Evolutionary conservation across 2,888 invertebrate genomes (phyloP).

Genomic region (Lasioglossum malachurum): DNA sequence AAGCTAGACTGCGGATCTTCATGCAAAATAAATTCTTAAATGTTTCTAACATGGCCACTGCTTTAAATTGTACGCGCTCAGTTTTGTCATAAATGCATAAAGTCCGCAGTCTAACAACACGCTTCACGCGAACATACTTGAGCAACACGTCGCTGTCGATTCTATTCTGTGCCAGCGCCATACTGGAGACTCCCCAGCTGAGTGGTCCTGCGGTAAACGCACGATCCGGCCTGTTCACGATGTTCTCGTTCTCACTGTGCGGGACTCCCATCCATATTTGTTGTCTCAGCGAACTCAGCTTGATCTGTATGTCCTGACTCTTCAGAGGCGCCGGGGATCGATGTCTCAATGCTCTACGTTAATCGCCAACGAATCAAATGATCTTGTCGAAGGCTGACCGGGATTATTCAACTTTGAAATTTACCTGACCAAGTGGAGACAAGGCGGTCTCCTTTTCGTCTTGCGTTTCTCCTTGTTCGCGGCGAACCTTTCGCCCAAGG

Average conservation of each 20-base stretch:
- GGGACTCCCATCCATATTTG: slow-evolving; percentile 91
- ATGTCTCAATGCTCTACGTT: slow-evolving; percentile 73
- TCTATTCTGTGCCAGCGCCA: slow-evolving; percentile 86
- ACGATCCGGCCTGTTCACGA: slow-evolving; percentile 48
- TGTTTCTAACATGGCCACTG: too few species aligned
- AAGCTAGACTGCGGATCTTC: too few species aligned
- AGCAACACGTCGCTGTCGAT: slow-evolving; percentile 87
- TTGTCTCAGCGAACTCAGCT: slow-evolving; percentile 89
- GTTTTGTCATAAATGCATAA: too few species aligned
- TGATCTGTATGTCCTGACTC: slow-evolving; percentile 88
- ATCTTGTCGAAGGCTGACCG: neutral
- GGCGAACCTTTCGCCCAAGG: slow-evolving; percentile 71
- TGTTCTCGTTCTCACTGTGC: slow-evolving; percentile 83
- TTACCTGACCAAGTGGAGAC: slow-evolving; percentile 75
- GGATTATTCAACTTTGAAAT: neutral
- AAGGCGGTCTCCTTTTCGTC: slow-evolving; percentile 67
- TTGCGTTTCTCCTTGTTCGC: slow-evolving; percentile 57
- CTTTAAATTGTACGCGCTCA: too few species aligned
- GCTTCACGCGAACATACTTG: slow-evolving; percentile 82
- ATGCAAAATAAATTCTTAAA: too few species aligned
- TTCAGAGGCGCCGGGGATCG: slow-evolving; percentile 74
- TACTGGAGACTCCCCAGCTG: slow-evolving; percentile 89
- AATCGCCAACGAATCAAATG: neutral
- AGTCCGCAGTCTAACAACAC: neutral
- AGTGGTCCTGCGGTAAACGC: slow-evolving; percentile 85